These are phyloP conservation scores for Idris sp. DNA, from an alignment of 1,140 invertebrate genomes.

Conservation along the genomic window DNA sequence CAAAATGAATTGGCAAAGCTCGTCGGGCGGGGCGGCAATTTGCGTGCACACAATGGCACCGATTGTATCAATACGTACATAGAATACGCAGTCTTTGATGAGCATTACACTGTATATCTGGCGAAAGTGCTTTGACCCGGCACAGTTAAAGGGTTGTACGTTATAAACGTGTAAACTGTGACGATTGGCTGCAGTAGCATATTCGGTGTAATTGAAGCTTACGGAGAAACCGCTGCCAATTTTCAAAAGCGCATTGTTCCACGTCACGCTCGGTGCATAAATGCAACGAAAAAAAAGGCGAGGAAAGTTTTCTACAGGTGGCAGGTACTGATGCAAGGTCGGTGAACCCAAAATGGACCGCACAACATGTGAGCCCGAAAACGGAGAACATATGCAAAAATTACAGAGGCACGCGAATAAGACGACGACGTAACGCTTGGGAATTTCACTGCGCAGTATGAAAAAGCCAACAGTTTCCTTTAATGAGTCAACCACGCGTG, in stretches of 20 bases:
- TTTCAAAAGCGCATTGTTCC: constrained; percentile 63
- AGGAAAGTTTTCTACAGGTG: constrained; percentile 61
- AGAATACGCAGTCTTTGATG: constrained; percentile 56
- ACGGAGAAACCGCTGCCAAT: constrained; percentile 65
- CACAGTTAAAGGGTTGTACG: constrained; percentile 49
- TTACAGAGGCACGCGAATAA: constrained; percentile 43
- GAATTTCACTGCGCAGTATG: constrained; percentile 24
- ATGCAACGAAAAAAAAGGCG: no score
- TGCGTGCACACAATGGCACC: constrained; percentile 53
- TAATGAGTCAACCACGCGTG: constrained; percentile 45
- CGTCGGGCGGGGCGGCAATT: constrained; percentile 30
- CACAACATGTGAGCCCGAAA: constrained; percentile 48
- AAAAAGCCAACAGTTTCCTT: constrained; percentile 17
- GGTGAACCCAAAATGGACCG: constrained; percentile 46
- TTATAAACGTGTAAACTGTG: constrained; percentile 60
- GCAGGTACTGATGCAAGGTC: constrained; percentile 46
- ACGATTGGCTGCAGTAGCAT: constrained; percentile 54
- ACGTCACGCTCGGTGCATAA: constrained; percentile 57
- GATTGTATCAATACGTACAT: constrained; percentile 57
- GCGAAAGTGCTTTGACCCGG: constrained; percentile 54
- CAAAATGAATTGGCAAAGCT: constrained; percentile 49
- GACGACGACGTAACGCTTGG: constrained; percentile 22
- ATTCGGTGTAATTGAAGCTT: constrained; percentile 56
- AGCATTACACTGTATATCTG: constrained; percentile 42
- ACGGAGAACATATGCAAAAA: constrained; percentile 61